Base-by-base conservation (phyloP, 1,140 invertebrate species). In the Danaus melanippus region DNA sequence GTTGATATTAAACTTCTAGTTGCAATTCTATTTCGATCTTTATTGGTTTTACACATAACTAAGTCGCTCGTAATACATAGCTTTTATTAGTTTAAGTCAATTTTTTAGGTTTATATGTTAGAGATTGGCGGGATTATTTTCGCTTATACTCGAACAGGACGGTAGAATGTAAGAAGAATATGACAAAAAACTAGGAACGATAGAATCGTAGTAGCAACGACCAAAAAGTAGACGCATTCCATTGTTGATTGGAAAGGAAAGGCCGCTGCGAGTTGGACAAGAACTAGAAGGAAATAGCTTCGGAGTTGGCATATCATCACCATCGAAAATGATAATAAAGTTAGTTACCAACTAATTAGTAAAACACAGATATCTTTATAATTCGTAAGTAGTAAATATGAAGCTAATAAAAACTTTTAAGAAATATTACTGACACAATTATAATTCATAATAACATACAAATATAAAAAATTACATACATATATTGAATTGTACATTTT, bases 231-330 rank as follows among this genome's bases (percentile, higher is more conserved):
- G 65, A 62, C 65, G 68, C 73, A 78, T 80, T 80, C 79, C 79
- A 79, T 79, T 81, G 79, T 81, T 75, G 81, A 82, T 77, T 79
- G 77, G 71, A 78, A 71, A 75, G 71, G 58, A 74, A 69, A 76
- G 71, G 67, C 70, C 64, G 66, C 71, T 64, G 68, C 66, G 45
- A 46, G 54, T 50, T 45, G 47, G 43, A 44, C 11, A 15, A 1
- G 50, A 11, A 53, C 9, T 42, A 59, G 42, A 12, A 32, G 21
- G 6, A 62, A 53, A 64, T 62, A 60, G 51, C 49, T 57, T 43
- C 72, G 70, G 72, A 79, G 52, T 43, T 11, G 69, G 71, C 50
- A 71, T 63, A 50, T 55, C 45, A 17, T 41, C 40, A 32, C 3
- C 2, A 21, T 32, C 6, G 10, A 39, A 45, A 32, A 32, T 32